Evolutionary conservation across 2,113 vertebrate species (phyloP).

Genomic region (Chaenocephalus aceratus): DNA sequence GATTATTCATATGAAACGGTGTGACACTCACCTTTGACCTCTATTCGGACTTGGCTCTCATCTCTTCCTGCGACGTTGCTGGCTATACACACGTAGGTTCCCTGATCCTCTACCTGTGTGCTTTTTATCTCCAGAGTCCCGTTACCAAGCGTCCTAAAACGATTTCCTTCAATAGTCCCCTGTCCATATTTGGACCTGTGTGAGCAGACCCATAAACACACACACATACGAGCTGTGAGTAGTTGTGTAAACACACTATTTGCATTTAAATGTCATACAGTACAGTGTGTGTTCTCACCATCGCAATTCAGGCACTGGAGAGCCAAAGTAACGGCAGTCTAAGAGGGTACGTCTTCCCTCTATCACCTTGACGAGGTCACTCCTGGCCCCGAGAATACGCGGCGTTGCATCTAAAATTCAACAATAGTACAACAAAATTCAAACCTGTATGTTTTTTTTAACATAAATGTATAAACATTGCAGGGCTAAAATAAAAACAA

Average conservation of each 20-base stretch:
- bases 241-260: not conserved
- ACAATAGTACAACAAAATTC: not conserved
- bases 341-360: constrained; percentile 89
- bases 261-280: not conserved
- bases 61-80: constrained; percentile 94
- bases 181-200: constrained; percentile 96
- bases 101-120: constrained; percentile 91
- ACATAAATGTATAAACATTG: not conserved
- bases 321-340: constrained; percentile 94
- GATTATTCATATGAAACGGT: not conserved
- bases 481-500: too few relatives aligned
- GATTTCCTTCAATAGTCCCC: constrained; percentile 91
- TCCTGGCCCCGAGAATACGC: constrained; percentile 87
- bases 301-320: constrained; percentile 92
- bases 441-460: not conserved
- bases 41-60: constrained; percentile 91
- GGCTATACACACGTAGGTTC: constrained; percentile 92
- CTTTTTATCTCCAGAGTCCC: constrained; percentile 93
- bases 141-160: constrained; percentile 89
- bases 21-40: constrained; percentile 92
- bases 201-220: not conserved
- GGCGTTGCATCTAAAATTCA: constrained; percentile 88
- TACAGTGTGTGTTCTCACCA: constrained; percentile 85
- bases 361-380: constrained; percentile 89
- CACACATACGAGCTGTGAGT: not conserved